Evolutionary conservation across 2,113 vertebrate species (phyloP), one percentile per base, ranked within the genome.

Genomic region (Etheostoma spectabile): DNA sequence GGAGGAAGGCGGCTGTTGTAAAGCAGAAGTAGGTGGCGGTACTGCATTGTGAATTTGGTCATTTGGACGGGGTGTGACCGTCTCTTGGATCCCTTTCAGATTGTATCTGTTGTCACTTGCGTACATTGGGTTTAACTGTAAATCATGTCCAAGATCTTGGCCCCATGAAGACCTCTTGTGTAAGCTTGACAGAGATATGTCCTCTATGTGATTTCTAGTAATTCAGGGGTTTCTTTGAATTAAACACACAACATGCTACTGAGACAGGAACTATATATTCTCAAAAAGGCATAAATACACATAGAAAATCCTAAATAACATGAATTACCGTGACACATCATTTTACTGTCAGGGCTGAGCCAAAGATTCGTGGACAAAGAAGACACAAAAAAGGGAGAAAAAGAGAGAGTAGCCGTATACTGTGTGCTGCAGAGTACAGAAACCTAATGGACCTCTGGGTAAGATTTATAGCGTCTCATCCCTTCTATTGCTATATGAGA

Each of bases 381-480:
- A 30, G 30, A 30, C 30, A 30, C 30, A 30, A 30, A 30, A 30
- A 30, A 74, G 33, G 21, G 69, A 64, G 59, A 30, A 14, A 71
- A 19, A 16, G 10, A 65, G 18, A 59, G 60, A 65, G 78, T 7
- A 48, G 15, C 45, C 51, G 60, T 55, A 59, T 70, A 62, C 65
- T 51, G 66, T 51, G 67, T 85, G 71, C 75, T 69, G 84, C 77
- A 67, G 42, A 68, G 74, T 2, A 56, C 75, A 77, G 74, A 78
- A 74, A 81, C 69, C 74, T 77, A 79, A 88, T 88, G 88, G 88
- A 86, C 89, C 65, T 86, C 18, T 30, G 64, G 77, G n/a, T 79
- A 88, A 90, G 89, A 92, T 94, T 90, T 92, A 90, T 84, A 65
- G 82, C 63, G 27, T 51, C 81, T 88, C 87, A 79, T 91, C 85